phyloP scores from a whole-genome alignment of 2,888 invertebrate genomes.

The Pandemis cinnamomeana region DNA sequence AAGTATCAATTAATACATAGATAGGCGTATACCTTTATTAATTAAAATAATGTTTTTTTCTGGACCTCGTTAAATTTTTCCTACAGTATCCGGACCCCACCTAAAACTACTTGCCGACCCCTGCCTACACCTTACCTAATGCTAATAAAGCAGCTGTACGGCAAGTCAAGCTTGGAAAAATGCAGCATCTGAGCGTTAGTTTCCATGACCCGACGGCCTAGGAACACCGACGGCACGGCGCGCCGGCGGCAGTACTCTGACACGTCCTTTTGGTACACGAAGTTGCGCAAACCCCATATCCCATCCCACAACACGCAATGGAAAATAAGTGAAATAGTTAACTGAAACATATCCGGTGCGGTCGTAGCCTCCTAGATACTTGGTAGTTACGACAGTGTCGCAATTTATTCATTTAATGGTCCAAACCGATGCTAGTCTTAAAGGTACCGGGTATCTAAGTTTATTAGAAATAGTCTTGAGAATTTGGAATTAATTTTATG shows the following conservation, averaged over 20 bases:
- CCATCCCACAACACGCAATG: neutral
- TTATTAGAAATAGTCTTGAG: neutral
- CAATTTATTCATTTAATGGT: neutral
- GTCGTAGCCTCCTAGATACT: slow-evolving; percentile 21
- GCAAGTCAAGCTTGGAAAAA: slow-evolving; percentile 66
- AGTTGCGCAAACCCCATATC: slow-evolving; percentile 49
- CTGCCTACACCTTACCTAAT: slow-evolving; percentile 64
- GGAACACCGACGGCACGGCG: slow-evolving; percentile 71
- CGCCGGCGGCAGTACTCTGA: slow-evolving; percentile 73
- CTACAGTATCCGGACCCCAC: too few relatives aligned
- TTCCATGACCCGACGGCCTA: slow-evolving; percentile 65
- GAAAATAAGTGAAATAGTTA: neutral
- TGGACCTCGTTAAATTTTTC: too few relatives aligned
- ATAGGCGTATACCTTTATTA: too few relatives aligned
- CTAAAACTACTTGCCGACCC: too few relatives aligned
- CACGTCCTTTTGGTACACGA: slow-evolving; percentile 67
- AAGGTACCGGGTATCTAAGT: neutral
- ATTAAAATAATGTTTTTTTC: too few relatives aligned
- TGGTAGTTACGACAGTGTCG: neutral
- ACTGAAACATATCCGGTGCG: neutral
- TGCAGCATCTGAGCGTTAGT: slow-evolving; percentile 68
- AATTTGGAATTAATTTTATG: too few relatives aligned
- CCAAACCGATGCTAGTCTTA: neutral
- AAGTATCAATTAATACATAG: too few relatives aligned
- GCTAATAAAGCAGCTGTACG: slow-evolving; percentile 72